These are phyloP conservation scores for Spicauda simplicius DNA, from an alignment of 2,888 invertebrate species.

Conservation along the genomic window DNA sequence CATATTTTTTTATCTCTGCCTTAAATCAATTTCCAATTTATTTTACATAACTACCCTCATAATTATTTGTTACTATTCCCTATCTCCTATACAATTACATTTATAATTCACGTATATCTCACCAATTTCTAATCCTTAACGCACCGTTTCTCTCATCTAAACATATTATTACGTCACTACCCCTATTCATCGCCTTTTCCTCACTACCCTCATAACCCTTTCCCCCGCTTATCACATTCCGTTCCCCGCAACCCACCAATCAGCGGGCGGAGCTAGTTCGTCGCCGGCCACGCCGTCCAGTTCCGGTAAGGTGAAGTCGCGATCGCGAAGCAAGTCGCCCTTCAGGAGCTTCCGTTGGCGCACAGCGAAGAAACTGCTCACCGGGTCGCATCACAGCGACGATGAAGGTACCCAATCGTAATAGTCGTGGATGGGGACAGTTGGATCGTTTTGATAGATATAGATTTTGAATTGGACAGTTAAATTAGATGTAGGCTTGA, in stretches of 20 bases:
- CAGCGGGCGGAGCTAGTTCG: slow-evolving; percentile 75
- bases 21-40: too few relatives aligned
- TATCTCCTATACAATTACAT: too few relatives aligned
- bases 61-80: too few relatives aligned
- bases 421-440: slow-evolving; percentile 56
- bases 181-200: background rate
- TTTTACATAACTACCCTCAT: too few relatives aligned
- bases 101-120: too few relatives aligned
- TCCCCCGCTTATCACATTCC: slow-evolving; percentile 37
- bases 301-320: slow-evolving; percentile 90
- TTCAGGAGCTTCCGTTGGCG: slow-evolving; percentile 97
- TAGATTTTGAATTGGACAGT: too few relatives aligned
- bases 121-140: too few relatives aligned
- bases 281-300: slow-evolving; percentile 76
- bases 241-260: slow-evolving; percentile 45
- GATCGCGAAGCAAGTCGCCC: slow-evolving; percentile 96
- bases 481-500: too few relatives aligned
- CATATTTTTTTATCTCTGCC: too few relatives aligned
- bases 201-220: slow-evolving; percentile 10
- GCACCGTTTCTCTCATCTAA: too few relatives aligned
- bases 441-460: background rate
- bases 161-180: background rate
- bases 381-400: slow-evolving; percentile 90
- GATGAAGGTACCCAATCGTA: slow-evolving; percentile 89
- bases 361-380: slow-evolving; percentile 88